Conservation (phyloP, 2,797 vertebrate genomes). For the Hippocampus kuda region DNA sequence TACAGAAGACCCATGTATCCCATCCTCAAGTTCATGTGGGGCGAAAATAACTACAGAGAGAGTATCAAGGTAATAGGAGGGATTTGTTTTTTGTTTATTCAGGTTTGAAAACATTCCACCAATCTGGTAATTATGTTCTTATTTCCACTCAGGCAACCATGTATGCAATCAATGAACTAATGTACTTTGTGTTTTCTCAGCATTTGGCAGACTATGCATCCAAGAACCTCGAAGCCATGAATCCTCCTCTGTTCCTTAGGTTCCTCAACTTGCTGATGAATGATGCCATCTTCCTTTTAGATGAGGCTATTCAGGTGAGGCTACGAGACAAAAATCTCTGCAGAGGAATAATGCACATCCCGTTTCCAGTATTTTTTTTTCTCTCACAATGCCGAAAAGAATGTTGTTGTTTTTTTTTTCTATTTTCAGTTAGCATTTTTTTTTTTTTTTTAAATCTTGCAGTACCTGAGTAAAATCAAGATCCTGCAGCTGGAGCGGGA, state of each 20-base stretch:
- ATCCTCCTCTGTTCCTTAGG: slow-evolving; percentile 88
- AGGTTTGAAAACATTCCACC: not conserved
- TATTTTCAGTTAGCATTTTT: not conserved
- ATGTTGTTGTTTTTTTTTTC: not conserved
- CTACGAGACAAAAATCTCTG: not conserved
- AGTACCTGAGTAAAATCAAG: slow-evolving; percentile 99
- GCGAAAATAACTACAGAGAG: slow-evolving; percentile 78
- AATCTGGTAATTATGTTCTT: not conserved
- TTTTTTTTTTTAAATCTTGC: slow-evolving; percentile 20
- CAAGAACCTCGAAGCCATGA: slow-evolving; percentile 94
- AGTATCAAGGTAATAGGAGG: slow-evolving; percentile 80
- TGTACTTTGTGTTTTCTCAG: slow-evolving; percentile 51
- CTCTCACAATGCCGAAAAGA: not conserved
- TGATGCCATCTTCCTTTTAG: slow-evolving; percentile 90
- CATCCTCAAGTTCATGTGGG: slow-evolving; percentile 97
- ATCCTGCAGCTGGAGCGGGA: slow-evolving; percentile 93
- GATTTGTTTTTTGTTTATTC: not conserved
- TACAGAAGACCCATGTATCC: slow-evolving; percentile 98
- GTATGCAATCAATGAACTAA: not conserved
- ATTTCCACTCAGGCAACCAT: too few relatives aligned
- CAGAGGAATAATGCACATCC: not conserved
- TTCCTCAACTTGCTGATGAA: slow-evolving; percentile 97
- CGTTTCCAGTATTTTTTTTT: not conserved
- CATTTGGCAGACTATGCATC: slow-evolving; percentile 86
- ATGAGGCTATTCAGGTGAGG: slow-evolving; percentile 95